Evolutionary conservation across 2,797 vertebrate species (phyloP).

Genomic region (Synanceia verrucosa): DNA sequence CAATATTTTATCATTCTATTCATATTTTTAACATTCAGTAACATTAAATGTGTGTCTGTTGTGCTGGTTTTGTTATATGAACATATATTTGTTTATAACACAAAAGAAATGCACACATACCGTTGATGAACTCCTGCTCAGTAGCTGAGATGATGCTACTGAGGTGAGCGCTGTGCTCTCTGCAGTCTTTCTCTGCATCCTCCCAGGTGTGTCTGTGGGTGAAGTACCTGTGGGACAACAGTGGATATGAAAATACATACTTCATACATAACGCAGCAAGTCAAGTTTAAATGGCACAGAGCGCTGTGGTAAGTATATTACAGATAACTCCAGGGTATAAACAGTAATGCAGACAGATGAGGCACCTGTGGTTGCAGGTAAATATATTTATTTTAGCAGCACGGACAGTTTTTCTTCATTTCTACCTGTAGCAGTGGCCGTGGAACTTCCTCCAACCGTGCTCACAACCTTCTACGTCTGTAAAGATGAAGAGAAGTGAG

Average conservation of each 20-base stretch:
- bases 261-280: slow-evolving; percentile 28
- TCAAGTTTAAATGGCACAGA: slow-evolving; percentile 36
- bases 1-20: not conserved
- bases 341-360: slow-evolving; percentile 36
- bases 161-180: slow-evolving; percentile 91
- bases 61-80: too few relatives aligned
- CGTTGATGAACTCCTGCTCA: slow-evolving; percentile 92
- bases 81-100: not conserved
- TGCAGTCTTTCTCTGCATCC: slow-evolving; percentile 94
- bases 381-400: slow-evolving; percentile 14
- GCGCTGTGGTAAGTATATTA: slow-evolving; percentile 13
- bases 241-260: slow-evolving; percentile 27
- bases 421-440: slow-evolving; percentile 92
- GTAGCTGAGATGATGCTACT: slow-evolving; percentile 87
- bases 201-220: slow-evolving; percentile 94
- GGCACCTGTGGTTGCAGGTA: slow-evolving; percentile 24
- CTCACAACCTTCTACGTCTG: slow-evolving; percentile 95
- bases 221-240: slow-evolving; percentile 79
- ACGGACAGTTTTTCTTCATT: not conserved
- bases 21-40: not conserved
- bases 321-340: slow-evolving; percentile 7
- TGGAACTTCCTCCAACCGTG: slow-evolving; percentile 97
- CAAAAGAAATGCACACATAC: slow-evolving; percentile 73
- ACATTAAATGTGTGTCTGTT: not conserved
- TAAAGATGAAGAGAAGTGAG: slow-evolving; percentile 24